Evolutionary conservation across 2,797 vertebrate genomes (phyloP), one percentile per base, ranked within the genome.

Genomic region (Echiichthys vipera): DNA sequence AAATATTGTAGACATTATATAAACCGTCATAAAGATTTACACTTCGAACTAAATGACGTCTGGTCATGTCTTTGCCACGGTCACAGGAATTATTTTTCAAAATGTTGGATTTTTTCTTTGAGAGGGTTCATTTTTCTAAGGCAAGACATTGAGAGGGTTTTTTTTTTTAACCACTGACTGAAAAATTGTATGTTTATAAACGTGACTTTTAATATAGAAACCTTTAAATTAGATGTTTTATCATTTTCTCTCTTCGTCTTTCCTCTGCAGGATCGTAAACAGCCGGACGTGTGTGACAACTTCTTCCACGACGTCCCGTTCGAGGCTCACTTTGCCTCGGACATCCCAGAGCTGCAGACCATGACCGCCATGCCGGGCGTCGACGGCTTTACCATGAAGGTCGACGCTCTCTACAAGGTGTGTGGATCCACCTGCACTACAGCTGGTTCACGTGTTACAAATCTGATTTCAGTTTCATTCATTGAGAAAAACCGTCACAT

Each of bases 301-400:
- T 98, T 96, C 71, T 99, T 99, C 91, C 98, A 99, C 0, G 97
- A 99, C 0, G 97, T 99, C 69, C 97, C 98, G 43, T 99, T 99
- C 2, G 96, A 98, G 27, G 98, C 97, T n/a, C 89, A 91, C 74
- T 97, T 99, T n/a, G 96, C 96, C 14, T 96, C 96, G 0, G 96
- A 99, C 24, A 71, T 95, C 40, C 81, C 95, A 0, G 96, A 98
- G 78, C 95, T 98, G 61, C 95, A 96, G 12, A 70, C 90, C 2
- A 92, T 99, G 84, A 91, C 92, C 18, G 92, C 88, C 83, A 96
- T 97, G 96, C 96, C 98, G 0, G 98, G 98, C 0, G 96, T 98
- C 1, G 97, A 99, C 5, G 98, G 98, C 39, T 99, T 99, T 47
- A 97, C 95, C 3, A 96, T 99, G 94, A 98, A 97, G 88, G 98